phyloP scores from a whole-genome alignment of 1,140 invertebrate species.

The Drosophila ogumai region DNA sequence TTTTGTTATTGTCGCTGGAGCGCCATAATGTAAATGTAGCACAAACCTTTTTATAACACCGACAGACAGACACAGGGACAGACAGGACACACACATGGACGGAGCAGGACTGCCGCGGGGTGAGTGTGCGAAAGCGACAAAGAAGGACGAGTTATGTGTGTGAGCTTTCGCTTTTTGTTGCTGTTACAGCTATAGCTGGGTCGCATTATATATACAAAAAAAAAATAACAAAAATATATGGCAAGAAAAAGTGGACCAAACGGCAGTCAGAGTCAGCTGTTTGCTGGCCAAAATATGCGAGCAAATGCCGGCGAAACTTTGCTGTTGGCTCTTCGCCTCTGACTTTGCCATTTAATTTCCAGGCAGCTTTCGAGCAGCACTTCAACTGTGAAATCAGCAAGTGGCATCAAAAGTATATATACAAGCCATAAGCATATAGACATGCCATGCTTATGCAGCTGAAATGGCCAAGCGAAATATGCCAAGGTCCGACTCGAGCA shows the following conservation, averaged over 20 bases:
- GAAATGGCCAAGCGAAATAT: conserved; percentile 33
- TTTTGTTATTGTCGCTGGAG: conserved; percentile 71
- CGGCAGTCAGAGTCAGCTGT: conserved; percentile 58
- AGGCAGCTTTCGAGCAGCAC: conserved; percentile 69
- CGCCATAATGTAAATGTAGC: conserved; percentile 83
- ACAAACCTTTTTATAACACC: conserved; percentile 80
- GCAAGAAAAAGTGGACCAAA: conserved; percentile 75
- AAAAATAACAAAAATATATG: conserved; percentile 45
- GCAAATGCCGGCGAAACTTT: conserved; percentile 39
- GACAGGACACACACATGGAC: conserved; percentile 19
- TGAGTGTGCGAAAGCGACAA: not conserved
- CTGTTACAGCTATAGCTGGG: conserved; percentile 22
- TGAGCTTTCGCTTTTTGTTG: conserved; percentile 78
- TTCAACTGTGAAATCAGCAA: conserved; percentile 78
- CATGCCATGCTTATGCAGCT: conserved; percentile 46
- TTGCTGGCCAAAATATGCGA: conserved; percentile 65
- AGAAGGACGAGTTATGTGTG: conserved; percentile 72
- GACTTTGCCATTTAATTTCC: conserved; percentile 74
- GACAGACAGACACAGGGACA: conserved; percentile 44
- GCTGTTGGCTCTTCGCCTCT: conserved; percentile 38
- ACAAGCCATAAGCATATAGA: conserved; percentile 29
- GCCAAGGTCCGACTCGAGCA: conserved; percentile 34
- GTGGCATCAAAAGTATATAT: conserved; percentile 54
- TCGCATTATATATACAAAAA: conserved; percentile 32
- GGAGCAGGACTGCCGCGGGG: not conserved